Conservation (phyloP, 2,888 invertebrate species). For the Laspeyria flexula region DNA sequence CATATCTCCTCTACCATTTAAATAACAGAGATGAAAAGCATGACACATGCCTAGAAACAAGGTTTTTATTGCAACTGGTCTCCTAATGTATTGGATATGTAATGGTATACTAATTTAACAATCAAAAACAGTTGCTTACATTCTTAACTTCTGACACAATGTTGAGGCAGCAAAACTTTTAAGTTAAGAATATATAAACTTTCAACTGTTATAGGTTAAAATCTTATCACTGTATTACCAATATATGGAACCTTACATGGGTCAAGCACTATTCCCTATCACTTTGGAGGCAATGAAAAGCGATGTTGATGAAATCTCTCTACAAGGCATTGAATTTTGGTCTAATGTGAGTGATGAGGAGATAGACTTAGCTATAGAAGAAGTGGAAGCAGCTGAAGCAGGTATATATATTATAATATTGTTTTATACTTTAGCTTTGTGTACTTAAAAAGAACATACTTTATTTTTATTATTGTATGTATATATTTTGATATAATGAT, state of each 20-base stretch:
- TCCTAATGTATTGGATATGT: too few relatives aligned
- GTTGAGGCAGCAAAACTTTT: too few relatives aligned
- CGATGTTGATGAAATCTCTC: slow-evolving; percentile 96
- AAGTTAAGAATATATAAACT: too few relatives aligned
- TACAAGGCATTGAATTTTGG: slow-evolving; percentile 99
- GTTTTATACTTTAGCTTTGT: too few relatives aligned
- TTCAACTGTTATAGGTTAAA: slow-evolving; percentile 87
- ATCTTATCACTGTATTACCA: slow-evolving; percentile 99
- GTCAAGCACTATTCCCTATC: slow-evolving; percentile 98
- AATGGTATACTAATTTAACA: not conserved
- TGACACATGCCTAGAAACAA: too few relatives aligned
- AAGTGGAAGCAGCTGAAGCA: slow-evolving; percentile 96
- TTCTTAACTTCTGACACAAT: too few relatives aligned
- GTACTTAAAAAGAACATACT: too few relatives aligned
- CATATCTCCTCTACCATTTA: not conserved
- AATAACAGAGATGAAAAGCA: too few relatives aligned
- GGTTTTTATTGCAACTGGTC: too few relatives aligned
- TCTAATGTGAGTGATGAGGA: slow-evolving; percentile 99
- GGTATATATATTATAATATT: too few relatives aligned
- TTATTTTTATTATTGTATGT: too few relatives aligned
- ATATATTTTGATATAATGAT: too few relatives aligned
- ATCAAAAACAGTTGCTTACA: not conserved
- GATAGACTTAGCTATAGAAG: slow-evolving; percentile 97
- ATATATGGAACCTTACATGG: slow-evolving; percentile 99
- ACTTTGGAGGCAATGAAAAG: slow-evolving; percentile 99